Conservation (phyloP, 2,888 invertebrate genomes). For the Aleiodes testaceus region DNA sequence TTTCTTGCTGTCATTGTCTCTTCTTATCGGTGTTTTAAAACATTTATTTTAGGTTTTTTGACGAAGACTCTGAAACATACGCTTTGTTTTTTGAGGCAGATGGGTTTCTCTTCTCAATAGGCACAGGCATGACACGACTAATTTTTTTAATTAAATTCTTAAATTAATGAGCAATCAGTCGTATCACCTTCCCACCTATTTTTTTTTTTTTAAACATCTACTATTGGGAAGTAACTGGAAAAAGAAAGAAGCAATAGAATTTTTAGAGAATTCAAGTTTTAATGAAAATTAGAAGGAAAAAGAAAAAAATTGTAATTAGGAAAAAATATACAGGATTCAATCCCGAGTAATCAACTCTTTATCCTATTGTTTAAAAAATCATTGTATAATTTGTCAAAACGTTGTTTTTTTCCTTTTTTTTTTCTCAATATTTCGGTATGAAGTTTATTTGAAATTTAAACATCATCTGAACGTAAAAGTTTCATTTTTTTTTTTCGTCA, state of each 20-base stretch:
- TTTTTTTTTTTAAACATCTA: neutral
- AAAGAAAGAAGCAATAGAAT: slow-evolving; percentile 42
- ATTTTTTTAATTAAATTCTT: no score
- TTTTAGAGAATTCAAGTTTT: slow-evolving; percentile 31
- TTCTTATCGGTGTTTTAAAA: slow-evolving; percentile 7
- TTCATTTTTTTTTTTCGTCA: slow-evolving; percentile 50
- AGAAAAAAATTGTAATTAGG: neutral
- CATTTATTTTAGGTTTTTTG: slow-evolving; percentile 12
- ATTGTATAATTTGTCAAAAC: slow-evolving; percentile 35
- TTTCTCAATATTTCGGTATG: slow-evolving; percentile 71
- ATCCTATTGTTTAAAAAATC: slow-evolving; percentile 17
- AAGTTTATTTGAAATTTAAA: slow-evolving; percentile 72
- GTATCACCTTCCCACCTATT: neutral
- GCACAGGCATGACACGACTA: no score
- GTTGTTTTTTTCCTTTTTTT: slow-evolving; percentile 18
- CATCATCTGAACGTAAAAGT: slow-evolving; percentile 66
- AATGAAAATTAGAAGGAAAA: neutral
- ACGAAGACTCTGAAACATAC: slow-evolving; percentile 48
- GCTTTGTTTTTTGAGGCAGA: slow-evolving; percentile 34
- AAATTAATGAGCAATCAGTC: neutral
- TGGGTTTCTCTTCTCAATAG: neutral
- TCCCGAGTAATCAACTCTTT: neutral
- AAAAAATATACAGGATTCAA: slow-evolving; percentile 1
- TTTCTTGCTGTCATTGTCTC: slow-evolving; percentile 41
- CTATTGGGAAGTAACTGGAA: slow-evolving; percentile 42